Evolutionary conservation across 2,113 vertebrate species (phyloP).

Genomic region (Chlorodrepanis virens): DNA sequence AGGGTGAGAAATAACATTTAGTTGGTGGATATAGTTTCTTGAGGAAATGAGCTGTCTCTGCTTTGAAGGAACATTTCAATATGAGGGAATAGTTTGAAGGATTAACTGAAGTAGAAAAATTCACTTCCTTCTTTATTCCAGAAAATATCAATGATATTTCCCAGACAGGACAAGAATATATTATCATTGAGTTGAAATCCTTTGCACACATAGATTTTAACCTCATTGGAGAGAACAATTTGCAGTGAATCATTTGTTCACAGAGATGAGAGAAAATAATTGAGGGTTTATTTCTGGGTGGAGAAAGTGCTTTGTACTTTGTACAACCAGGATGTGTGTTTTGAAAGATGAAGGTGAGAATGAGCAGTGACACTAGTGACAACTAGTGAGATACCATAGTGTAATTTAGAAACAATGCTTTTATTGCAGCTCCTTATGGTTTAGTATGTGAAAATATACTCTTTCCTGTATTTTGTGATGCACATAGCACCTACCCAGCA

Average conservation of each 20-base stretch:
- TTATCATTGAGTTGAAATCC: conserved; percentile 1
- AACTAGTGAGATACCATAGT: neutral
- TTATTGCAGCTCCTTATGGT: neutral
- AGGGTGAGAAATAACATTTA: conserved; percentile 31
- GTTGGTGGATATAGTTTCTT: conserved; percentile 52
- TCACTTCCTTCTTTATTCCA: conserved; percentile 20
- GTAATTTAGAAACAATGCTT: neutral
- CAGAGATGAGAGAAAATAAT: neutral
- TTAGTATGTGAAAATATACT: neutral
- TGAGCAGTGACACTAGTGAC: neutral
- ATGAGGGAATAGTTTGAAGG: conserved; percentile 54
- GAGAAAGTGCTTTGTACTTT: neutral
- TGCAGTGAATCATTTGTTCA: conserved; percentile 31
- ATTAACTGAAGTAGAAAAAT: conserved; percentile 55
- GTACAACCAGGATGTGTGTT: neutral
- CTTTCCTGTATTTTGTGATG: neutral
- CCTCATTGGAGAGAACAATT: neutral
- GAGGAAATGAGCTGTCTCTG: conserved; percentile 67
- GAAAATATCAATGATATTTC: conserved; percentile 29
- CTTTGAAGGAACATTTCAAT: conserved; percentile 51
- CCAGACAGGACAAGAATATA: neutral
- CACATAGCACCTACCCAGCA: neutral
- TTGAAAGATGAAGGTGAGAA: conserved; percentile 12
- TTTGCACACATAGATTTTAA: neutral
- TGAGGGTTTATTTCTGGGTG: neutral